Percentiles rank a stretch among this genome's conserved stretches.
These are phyloP conservation scores for Ianthella basta DNA, from an alignment of 37 sponge, comb jelly and placozoan genomes.

Conservation along the genomic window DNA sequence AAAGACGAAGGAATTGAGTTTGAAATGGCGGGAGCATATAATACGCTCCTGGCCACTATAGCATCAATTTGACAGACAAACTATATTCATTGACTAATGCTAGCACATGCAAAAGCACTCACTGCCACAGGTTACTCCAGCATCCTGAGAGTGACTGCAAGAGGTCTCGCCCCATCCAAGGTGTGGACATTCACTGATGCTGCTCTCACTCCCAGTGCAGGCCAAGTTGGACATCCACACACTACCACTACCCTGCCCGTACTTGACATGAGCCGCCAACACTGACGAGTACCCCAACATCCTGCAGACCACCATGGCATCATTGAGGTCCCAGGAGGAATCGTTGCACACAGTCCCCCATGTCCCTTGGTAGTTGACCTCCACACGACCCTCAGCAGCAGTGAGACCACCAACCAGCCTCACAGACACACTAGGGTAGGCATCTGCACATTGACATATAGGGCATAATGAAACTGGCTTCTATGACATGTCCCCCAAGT, in stretches of 20 bases:
- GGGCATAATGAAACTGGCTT: conserved; percentile 26
- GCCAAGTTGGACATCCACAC: background rate
- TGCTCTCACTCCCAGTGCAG: conserved; percentile 5
- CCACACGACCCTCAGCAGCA: conserved; percentile 43
- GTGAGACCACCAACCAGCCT: conserved; percentile 30
- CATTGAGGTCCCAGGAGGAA: conserved; percentile 25
- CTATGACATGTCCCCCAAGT: no score
- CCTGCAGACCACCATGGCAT: conserved; percentile 39
- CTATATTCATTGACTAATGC: no score
- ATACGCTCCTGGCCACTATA: no score
- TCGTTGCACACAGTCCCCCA: conserved; percentile 52
- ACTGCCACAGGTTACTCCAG: no score
- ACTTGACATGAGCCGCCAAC: no score
- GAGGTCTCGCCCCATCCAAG: background rate
- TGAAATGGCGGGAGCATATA: no score
- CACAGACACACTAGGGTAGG: background rate
- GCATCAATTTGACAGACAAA: no score
- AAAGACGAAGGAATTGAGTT: no score
- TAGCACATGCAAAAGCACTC: background rate
- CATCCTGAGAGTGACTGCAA: no score
- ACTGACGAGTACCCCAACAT: no score
- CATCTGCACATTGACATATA: no score
- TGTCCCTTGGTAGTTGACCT: conserved; percentile 35
- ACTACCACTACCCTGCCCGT: background rate
- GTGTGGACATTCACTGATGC: background rate